Percentiles rank a stretch among this genome's conserved stretches.
Conservation (phyloP, 2,797 vertebrate species). For the Myiotriccus ornatus region DNA sequence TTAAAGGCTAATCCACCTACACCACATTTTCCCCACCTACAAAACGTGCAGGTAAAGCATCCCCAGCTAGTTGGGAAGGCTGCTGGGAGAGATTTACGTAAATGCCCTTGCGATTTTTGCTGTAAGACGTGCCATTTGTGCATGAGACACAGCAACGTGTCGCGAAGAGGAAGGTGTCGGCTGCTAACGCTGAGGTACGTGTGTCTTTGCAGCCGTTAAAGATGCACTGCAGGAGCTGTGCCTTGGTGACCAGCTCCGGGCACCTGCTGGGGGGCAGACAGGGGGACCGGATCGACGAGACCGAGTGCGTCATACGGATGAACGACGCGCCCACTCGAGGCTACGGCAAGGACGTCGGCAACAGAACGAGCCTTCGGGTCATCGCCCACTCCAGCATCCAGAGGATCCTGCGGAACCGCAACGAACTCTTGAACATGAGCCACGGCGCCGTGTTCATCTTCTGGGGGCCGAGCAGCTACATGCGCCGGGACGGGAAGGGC, state of each 20-base stretch:
- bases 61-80: not conserved
- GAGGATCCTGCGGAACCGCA: conserved; percentile 87
- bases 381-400: conserved; percentile 97
- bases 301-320: conserved; percentile 96
- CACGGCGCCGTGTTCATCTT: conserved; percentile 95
- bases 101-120: not conserved
- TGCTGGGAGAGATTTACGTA: not conserved
- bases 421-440: conserved; percentile 92
- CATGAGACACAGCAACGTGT: not conserved
- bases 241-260: conserved; percentile 94
- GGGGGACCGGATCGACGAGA: conserved; percentile 87
- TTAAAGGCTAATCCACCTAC: not conserved
- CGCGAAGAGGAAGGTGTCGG: not conserved
- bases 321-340: conserved; percentile 90
- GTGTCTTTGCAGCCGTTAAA: conserved; percentile 82
- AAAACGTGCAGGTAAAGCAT: not conserved
- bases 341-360: conserved; percentile 86
- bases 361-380: conserved; percentile 90
- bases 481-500: conserved; percentile 94
- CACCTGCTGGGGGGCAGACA: conserved; percentile 86
- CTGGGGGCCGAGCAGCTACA: conserved; percentile 97
- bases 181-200: not conserved
- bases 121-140: accelerated
- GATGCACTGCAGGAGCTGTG: conserved; percentile 92
- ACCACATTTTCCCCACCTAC: not conserved